phyloP scores from a whole-genome alignment of 2,888 invertebrate genomes.

The Dexiosoma caninum region DNA sequence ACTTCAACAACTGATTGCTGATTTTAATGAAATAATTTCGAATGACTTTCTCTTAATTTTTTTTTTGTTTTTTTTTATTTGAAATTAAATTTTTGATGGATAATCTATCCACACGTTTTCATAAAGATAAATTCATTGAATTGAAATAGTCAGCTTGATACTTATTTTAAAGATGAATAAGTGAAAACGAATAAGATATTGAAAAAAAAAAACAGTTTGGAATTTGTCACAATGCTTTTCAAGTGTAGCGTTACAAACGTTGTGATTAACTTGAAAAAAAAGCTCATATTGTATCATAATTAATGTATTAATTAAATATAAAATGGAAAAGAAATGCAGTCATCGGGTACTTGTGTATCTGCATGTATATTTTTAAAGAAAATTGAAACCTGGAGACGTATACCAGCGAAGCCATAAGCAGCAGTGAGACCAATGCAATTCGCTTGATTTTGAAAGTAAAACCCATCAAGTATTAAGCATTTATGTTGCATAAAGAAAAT shows the following conservation, averaged over 20 bases:
- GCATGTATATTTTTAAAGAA: neutral
- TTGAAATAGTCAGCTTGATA: constrained; percentile 28
- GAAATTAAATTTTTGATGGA: neutral
- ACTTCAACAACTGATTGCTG: neutral
- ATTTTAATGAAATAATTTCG: constrained; percentile 3
- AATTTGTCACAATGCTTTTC: constrained; percentile 2
- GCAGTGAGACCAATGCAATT: neutral
- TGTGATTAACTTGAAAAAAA: too few species aligned
- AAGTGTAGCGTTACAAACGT: neutral
- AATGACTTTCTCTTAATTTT: neutral
- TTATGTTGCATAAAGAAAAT: neutral
- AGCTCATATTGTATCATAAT: neutral
- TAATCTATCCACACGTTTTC: constrained; percentile 19
- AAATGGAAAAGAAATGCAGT: too few species aligned
- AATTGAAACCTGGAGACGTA: too few species aligned
- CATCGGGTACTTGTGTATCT: neutral
- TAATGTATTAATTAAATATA: too few species aligned
- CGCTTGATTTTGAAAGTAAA: neutral
- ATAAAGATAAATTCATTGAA: constrained; percentile 21
- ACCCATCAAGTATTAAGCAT: neutral
- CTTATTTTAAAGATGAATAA: constrained; percentile 22
- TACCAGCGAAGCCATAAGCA: neutral
- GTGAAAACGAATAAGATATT: neutral
- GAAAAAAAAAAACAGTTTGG: neutral
- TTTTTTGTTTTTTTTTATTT: neutral